Evolutionary conservation across 2,888 invertebrate genomes (phyloP).

Genomic region (Chrysolina americana): DNA sequence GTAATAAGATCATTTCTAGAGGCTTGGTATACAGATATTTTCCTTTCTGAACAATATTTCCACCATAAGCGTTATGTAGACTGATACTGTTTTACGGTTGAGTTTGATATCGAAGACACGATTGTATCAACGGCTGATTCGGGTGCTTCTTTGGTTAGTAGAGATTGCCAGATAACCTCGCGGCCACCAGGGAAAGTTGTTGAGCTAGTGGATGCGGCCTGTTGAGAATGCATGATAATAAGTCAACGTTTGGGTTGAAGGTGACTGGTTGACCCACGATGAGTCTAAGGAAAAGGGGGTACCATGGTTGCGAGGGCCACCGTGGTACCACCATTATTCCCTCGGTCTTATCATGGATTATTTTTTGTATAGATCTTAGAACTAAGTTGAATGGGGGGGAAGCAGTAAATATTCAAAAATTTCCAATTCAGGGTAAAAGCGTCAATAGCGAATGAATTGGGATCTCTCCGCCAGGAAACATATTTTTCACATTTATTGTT

Average conservation of each 20-base stretch:
- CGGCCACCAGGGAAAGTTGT: constrained; percentile 29
- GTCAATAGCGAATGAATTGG: no score
- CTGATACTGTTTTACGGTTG: constrained; percentile 38
- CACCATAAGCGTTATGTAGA: constrained; percentile 35
- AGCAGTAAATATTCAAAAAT: constrained; percentile 33
- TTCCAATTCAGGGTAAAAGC: constrained; percentile 10
- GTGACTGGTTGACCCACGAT: not conserved
- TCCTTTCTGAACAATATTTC: constrained; percentile 27
- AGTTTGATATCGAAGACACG: constrained; percentile 30
- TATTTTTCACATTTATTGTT: no score
- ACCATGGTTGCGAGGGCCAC: constrained; percentile 33
- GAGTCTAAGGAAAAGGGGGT: constrained; percentile 23
- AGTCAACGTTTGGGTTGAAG: constrained; percentile 1
- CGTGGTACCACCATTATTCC: constrained; percentile 32
- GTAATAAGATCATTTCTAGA: constrained; percentile 3
- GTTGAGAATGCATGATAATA: constrained; percentile 8
- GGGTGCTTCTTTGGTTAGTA: constrained; percentile 5
- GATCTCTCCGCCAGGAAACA: no score
- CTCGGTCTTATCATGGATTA: constrained; percentile 33
- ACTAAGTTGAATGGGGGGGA: constrained; percentile 39
- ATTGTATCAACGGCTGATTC: constrained; percentile 26
- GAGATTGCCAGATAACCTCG: constrained; percentile 28
- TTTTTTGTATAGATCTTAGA: constrained; percentile 25
- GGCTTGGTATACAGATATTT: constrained; percentile 11
- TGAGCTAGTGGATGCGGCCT: constrained; percentile 27